Evolutionary conservation across 2,888 invertebrate genomes (phyloP), one percentile per base, ranked within the genome.

Genomic region (Monopis laevigella): DNA sequence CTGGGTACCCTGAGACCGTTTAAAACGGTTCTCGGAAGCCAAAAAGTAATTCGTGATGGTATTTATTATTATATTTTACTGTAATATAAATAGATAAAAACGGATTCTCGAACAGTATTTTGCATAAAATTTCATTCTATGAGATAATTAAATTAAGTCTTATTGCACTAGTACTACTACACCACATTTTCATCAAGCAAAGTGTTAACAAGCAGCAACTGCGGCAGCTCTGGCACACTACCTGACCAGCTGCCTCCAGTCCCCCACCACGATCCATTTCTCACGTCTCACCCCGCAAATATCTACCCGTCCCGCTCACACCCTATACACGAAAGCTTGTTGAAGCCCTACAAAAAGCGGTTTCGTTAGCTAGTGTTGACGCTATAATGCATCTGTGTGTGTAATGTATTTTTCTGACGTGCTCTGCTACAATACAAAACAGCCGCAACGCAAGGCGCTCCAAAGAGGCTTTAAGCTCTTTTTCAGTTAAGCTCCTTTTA

Each of bases 191-290:
- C 62, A 67, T 69, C 63, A 65, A 56, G 64, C 55, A 53, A 58
- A 65, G 74, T 70, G 75, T 70, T 73, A 75, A 77, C 71, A 73
- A 75, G 75, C 71, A 62, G 60, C 60, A 73, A 69, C 66, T 69
- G 61, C 63, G 61, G 68, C 71, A 65, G 59, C 39, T 19, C 40
- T 27, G 17, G 65, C 60, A 61, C 67, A 69, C 75, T 77, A 75
- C 78, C 75, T 75, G 72, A 65, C 71, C 80, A 78, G 77, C 78
- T 78, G 80, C 71, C 64, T 62, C 56, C 46, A 61, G 57, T 59
- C 78, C 75, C n/a, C 78, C 74, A 70, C 75, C 66, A 62, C 16
- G 34, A n/a, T 2, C 21, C 58, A 51, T 59, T 57, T 45, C 55
- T 56, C 56, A 52, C 60, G 60, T 56, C 62, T 63, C 64, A 65